Conservation (phyloP, 2,113 vertebrate species). For the Thinocorus orbignyianus region DNA sequence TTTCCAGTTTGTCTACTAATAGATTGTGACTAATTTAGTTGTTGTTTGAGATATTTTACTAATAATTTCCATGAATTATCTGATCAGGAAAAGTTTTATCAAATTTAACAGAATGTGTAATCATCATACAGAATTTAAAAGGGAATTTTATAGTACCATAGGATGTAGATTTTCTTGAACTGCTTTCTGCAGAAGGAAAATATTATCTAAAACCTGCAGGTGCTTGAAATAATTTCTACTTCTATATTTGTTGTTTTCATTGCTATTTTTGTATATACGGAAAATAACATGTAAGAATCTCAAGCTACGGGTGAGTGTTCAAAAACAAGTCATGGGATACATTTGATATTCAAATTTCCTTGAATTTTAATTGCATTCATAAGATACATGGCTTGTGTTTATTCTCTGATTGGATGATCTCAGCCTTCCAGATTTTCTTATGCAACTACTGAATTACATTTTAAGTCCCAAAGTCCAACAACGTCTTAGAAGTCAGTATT, state of each 20-base stretch:
- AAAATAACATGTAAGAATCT: slow-evolving; percentile 1
- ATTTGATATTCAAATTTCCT: slow-evolving; percentile 40
- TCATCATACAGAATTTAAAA: background rate
- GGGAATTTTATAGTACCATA: background rate
- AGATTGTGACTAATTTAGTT: slow-evolving; percentile 16
- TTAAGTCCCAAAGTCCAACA: background rate
- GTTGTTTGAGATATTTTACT: slow-evolving; percentile 28
- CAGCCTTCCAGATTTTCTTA: background rate
- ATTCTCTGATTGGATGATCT: slow-evolving; percentile 11
- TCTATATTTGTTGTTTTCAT: background rate
- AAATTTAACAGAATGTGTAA: background rate
- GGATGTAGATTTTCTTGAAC: background rate
- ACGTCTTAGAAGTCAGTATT: background rate
- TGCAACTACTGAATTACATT: background rate
- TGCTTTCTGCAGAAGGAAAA: background rate
- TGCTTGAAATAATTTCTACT: slow-evolving; percentile 20
- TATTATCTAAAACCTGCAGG: background rate
- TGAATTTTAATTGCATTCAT: slow-evolving; percentile 31
- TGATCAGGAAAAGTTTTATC: background rate
- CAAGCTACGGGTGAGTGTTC: background rate
- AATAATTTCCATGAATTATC: background rate
- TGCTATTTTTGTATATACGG: background rate
- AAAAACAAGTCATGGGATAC: background rate
- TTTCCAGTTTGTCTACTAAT: slow-evolving; percentile 3
- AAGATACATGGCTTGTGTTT: background rate